Conservation (phyloP, 1,140 invertebrate species). For the Diabrotica undecimpunctata region DNA sequence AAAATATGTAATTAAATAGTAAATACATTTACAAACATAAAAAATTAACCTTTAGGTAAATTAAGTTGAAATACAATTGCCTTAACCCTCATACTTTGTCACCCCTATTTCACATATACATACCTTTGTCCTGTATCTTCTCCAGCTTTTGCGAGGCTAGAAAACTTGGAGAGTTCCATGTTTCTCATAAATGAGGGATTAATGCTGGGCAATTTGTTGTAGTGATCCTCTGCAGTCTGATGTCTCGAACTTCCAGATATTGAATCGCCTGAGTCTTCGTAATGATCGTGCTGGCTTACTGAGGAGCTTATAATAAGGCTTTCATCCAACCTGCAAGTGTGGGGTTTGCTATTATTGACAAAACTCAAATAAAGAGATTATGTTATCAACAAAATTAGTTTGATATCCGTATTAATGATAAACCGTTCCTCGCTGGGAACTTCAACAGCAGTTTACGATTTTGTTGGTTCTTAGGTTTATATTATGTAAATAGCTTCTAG, state of each 20-base stretch:
- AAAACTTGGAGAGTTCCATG: conserved; percentile 46
- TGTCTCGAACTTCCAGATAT: conserved; percentile 27
- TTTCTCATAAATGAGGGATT: conserved; percentile 46
- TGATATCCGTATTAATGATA: too few relatives aligned
- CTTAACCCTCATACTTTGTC: too few relatives aligned
- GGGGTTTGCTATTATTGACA: not conserved
- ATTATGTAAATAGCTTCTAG: too few relatives aligned
- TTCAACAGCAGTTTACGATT: too few relatives aligned
- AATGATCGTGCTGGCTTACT: conserved; percentile 18
- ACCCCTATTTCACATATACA: not conserved
- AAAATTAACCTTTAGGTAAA: too few relatives aligned
- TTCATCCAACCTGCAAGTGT: conserved; percentile 57
- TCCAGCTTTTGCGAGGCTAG: conserved; percentile 30
- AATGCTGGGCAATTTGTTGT: conserved; percentile 31
- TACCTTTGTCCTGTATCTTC: conserved; percentile 24
- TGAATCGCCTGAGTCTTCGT: conserved; percentile 34
- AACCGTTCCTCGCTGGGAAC: too few relatives aligned
- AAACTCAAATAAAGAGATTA: not conserved
- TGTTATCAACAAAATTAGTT: too few relatives aligned
- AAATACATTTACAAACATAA: too few relatives aligned
- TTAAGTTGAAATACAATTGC: too few relatives aligned
- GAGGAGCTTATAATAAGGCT: conserved; percentile 40
- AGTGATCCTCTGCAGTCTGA: conserved; percentile 28
- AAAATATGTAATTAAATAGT: too few relatives aligned
- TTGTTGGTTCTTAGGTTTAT: too few relatives aligned